Evolutionary conservation across 2,113 vertebrate genomes (phyloP), one percentile per base, ranked within the genome.

Genomic region (Cinclus cinclus): DNA sequence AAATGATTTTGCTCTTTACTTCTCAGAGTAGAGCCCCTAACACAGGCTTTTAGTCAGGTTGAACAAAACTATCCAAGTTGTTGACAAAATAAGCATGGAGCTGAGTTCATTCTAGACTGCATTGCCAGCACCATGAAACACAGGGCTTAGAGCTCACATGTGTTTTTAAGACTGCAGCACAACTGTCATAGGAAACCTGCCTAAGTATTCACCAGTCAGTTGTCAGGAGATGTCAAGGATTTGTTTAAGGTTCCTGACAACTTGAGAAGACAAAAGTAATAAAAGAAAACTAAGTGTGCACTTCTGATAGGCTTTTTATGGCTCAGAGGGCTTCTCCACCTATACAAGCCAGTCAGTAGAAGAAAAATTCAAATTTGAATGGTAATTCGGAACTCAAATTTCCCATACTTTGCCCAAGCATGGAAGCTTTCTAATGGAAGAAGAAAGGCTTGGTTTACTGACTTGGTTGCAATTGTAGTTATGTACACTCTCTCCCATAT

Each of bases 81-180:
- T 28, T 85, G 16, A 49, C 28, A 39, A 44, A 33, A n/a, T 15
- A 52, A 78, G 33, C 0, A 0, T 19, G 30, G 22, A 68, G 22
- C 20, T 28, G 42, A 83, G 23, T 13, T 70, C 11, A 12, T 67
- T 55, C 39, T 30, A 68, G 35, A 12, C 18, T 63, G 39, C 30
- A 12, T 2, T 68, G 27, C 21, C 53, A 69, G 49, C 35, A 41
- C 27, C 11, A 10, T 15, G 25, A 39, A 71, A 77, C 10, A 30
- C 9, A 46, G 5, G 5, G 7, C 13, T 33, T 18, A 62, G 28
- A 27, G 16, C 12, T 58, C 30, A 1, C 0, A 4, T n/a, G 49
- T 62, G 30, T 18, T 85, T 79, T 70, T 15, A 81, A 81, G 16
- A 15, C 59, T 55, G 35, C 27, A 85, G 31, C 18, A 87, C 35